Conservation (phyloP, 1,140 invertebrate genomes). For the Panagrolaimus sp. region DNA sequence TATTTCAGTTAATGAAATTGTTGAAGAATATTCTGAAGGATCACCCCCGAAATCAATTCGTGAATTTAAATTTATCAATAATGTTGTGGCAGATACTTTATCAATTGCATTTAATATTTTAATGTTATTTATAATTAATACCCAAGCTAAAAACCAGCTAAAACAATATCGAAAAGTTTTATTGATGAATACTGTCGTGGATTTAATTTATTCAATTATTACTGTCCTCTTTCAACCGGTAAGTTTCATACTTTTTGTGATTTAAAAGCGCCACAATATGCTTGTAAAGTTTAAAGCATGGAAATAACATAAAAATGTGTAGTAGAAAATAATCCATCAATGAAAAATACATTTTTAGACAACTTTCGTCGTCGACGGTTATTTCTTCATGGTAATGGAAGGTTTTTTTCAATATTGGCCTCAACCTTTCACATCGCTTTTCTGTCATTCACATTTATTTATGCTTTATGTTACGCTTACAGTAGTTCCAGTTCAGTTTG, state of each 20-base stretch:
- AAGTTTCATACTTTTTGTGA: too few species aligned
- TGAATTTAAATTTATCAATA: constrained; percentile 3
- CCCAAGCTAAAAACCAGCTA: constrained; percentile 1
- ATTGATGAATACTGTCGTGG: neutral
- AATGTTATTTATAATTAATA: neutral
- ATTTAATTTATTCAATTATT: neutral
- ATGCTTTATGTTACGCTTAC: neutral
- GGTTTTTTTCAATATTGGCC: neutral
- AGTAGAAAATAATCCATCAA: too few species aligned
- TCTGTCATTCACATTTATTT: neutral
- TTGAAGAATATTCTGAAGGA: too few species aligned
- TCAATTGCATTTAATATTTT: neutral
- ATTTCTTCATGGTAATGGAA: neutral
- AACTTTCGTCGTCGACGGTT: neutral
- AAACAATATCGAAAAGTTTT: constrained; percentile 7
- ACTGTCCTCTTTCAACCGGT: too few species aligned
- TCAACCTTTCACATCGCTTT: neutral
- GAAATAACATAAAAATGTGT: too few species aligned
- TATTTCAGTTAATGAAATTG: too few species aligned
- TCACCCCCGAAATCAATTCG: too few species aligned
- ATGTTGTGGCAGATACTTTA: neutral
- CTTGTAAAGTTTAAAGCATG: too few species aligned
- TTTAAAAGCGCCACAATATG: too few species aligned
- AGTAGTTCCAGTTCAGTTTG: neutral
- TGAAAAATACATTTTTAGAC: neutral